Percentiles rank a stretch among this genome's conserved stretches.
Evolutionary conservation across 2,113 vertebrate species (phyloP).

Genomic region (Tragelaphus scriptus): DNA sequence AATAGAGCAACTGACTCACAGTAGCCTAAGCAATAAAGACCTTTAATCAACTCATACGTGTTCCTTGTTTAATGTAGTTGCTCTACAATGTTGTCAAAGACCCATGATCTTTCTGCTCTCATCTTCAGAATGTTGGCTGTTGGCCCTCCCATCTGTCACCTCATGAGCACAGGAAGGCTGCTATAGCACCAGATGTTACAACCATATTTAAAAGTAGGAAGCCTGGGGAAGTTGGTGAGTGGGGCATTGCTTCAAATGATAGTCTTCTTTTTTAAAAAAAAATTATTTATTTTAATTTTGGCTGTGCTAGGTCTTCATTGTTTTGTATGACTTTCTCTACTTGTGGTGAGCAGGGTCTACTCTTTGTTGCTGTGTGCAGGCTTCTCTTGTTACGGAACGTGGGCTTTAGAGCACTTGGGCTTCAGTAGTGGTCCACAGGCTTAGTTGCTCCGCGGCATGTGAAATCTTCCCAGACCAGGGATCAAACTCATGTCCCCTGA

Average conservation of each 20-base stretch:
- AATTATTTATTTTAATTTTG: neutral
- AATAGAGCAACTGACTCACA: neutral
- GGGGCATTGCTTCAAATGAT: neutral
- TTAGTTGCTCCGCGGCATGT: neutral
- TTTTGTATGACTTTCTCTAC: neutral
- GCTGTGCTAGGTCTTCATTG: neutral
- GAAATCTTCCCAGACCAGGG: neutral
- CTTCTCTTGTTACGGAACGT: accelerated
- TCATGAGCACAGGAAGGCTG: neutral
- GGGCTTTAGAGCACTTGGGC: accelerated
- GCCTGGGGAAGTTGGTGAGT: neutral
- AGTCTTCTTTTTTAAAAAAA: neutral
- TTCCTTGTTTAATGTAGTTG: neutral
- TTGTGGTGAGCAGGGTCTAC: neutral
- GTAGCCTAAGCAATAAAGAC: neutral
- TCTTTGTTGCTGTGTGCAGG: neutral
- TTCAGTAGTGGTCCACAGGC: neutral
- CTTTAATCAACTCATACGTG: neutral
- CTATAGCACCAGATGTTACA: neutral
- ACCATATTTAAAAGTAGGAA: neutral
- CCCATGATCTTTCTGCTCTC: neutral
- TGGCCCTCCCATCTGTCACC: neutral
- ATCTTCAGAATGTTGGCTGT: neutral
- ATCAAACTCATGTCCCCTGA: neutral
- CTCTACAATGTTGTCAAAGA: neutral